These are phyloP conservation scores for Choloepus hoffmanni DNA, from an alignment of 2,113 vertebrate genomes.

Conservation along the genomic window DNA sequence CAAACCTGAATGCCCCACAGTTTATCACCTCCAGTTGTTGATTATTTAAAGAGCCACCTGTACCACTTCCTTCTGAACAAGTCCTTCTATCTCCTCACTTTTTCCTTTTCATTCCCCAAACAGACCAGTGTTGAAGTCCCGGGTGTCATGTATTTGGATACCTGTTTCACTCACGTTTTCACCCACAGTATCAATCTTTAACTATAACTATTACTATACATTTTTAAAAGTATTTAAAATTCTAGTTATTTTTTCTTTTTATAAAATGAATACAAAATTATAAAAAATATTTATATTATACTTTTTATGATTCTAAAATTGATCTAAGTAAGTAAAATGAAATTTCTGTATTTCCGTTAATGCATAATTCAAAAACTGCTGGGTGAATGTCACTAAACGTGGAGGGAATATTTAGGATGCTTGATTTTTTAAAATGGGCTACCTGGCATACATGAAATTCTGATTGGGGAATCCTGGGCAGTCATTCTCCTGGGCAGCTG, in stretches of 20 bases:
- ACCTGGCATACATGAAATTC: not conserved
- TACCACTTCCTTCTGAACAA: not conserved
- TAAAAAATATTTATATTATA: not conserved
- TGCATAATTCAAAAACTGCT: not conserved
- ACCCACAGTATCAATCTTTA: not conserved
- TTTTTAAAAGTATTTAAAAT: constrained; percentile 15
- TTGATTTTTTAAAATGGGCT: not conserved
- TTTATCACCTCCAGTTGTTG: not conserved
- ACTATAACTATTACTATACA: not conserved
- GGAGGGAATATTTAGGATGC: not conserved
- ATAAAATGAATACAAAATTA: constrained; percentile 1
- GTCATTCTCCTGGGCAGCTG: not conserved
- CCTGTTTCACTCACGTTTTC: not conserved
- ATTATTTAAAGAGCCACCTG: constrained; percentile 2
- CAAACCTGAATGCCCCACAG: not conserved
- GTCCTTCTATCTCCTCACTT: not conserved
- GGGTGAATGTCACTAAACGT: not conserved
- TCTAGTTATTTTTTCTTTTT: not conserved
- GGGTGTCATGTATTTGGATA: not conserved
- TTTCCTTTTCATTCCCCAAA: not conserved
- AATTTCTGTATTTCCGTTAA: not conserved
- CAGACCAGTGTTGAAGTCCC: not conserved
- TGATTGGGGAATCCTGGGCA: not conserved
- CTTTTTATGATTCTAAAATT: constrained; percentile 16
- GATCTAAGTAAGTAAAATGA: not conserved